Evolutionary conservation across 1,140 invertebrate genomes (phyloP).

Genomic region (Amphibalanus amphitrite): DNA sequence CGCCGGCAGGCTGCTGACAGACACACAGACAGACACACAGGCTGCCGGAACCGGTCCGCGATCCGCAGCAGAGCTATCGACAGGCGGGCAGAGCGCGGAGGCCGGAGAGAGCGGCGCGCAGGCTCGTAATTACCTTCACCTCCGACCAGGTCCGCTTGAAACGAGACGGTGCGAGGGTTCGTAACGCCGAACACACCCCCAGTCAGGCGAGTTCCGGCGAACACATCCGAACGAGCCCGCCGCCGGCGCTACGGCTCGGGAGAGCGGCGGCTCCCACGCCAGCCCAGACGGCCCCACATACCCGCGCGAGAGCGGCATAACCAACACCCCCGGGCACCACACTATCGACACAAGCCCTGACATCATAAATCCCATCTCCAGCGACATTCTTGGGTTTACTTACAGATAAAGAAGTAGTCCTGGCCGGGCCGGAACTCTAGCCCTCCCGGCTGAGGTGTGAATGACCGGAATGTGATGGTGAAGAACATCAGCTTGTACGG

Average conservation of each 20-base stretch:
- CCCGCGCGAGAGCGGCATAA: too few species aligned
- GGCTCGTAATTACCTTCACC: background rate
- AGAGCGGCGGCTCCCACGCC: too few species aligned
- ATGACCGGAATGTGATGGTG: conserved; percentile 89
- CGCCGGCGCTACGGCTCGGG: too few species aligned
- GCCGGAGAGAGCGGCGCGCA: background rate
- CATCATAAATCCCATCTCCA: too few species aligned
- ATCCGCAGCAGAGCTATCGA: background rate
- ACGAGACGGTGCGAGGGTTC: background rate
- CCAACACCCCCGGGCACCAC: conserved; percentile 5
- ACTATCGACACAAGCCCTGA: background rate
- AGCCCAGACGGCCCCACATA: background rate
- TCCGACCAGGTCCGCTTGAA: background rate
- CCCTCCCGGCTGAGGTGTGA: conserved; percentile 84
- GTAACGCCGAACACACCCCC: background rate
- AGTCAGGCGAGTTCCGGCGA: background rate
- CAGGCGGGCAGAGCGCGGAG: background rate
- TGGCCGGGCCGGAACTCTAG: conserved; percentile 84
- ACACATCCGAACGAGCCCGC: background rate
- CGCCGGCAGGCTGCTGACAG: too few species aligned
- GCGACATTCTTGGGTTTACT: conserved; percentile 25
- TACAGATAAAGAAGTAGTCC: conserved; percentile 90
- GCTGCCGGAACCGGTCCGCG: background rate
- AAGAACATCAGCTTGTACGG: conserved; percentile 86
- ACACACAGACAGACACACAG: background rate